These are phyloP conservation scores for Pachyramphus minor DNA, from an alignment of 2,113 vertebrate genomes.

Conservation along the genomic window DNA sequence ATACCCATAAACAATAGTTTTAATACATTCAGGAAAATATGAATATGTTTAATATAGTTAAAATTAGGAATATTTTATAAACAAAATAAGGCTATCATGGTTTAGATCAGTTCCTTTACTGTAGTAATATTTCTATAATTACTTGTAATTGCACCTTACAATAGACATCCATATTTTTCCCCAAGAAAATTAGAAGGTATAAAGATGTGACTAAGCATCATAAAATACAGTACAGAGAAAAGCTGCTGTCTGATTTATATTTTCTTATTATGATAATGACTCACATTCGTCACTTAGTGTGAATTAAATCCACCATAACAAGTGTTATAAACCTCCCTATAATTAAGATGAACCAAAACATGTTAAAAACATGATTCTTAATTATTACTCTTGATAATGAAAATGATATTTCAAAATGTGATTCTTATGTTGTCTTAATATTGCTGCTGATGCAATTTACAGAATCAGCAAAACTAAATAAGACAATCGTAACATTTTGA, in stretches of 20 bases:
- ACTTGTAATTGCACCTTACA: not conserved
- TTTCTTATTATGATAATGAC: not conserved
- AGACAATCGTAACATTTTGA: no score
- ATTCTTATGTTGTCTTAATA: not conserved
- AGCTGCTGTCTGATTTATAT: not conserved
- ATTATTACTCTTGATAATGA: slow-evolving; percentile 13
- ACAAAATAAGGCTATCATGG: not conserved
- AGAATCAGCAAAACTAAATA: not conserved
- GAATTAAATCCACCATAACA: not conserved
- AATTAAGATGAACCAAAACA: slow-evolving; percentile 22
- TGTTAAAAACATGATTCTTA: not conserved
- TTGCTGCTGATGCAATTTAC: not conserved
- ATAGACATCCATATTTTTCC: not conserved
- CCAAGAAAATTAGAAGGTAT: not conserved
- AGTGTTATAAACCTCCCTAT: not conserved
- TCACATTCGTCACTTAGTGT: not conserved
- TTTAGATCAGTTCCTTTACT: not conserved
- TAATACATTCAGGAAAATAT: not conserved
- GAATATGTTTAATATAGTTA: not conserved
- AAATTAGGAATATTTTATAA: not conserved
- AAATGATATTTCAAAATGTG: not conserved
- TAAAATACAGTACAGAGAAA: not conserved
- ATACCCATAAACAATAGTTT: not conserved
- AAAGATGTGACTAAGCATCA: not conserved
- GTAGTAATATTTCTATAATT: not conserved